Evolutionary conservation across 2,113 vertebrate species (phyloP).

Genomic region (Urocynchramus pylzowi): DNA sequence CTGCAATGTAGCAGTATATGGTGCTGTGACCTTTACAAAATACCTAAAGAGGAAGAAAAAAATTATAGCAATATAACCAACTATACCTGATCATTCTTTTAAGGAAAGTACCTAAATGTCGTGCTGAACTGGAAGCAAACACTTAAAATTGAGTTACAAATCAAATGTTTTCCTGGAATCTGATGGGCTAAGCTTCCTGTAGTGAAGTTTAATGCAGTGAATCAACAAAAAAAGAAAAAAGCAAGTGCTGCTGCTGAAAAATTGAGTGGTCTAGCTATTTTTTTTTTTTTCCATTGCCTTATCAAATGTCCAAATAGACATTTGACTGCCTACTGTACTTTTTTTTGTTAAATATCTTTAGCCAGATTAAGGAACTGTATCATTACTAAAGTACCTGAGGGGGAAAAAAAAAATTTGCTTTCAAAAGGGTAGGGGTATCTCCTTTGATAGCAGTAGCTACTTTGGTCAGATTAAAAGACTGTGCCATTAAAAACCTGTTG

Average conservation of each 20-base stretch:
- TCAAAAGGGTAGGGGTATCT: not conserved
- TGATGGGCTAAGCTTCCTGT: not conserved
- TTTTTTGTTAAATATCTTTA: not conserved
- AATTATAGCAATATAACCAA: not conserved
- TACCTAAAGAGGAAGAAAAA: constrained; percentile 72
- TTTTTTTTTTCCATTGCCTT: not conserved
- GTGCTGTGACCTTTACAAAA: constrained; percentile 66
- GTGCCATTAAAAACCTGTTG: not conserved
- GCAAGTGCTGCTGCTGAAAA: not conserved
- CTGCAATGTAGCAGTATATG: constrained; percentile 79
- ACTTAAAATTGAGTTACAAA: not conserved
- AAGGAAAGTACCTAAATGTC: not conserved
- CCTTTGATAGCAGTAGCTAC: not conserved
- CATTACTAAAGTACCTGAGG: not conserved
- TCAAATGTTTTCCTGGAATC: not conserved
- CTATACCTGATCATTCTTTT: not conserved
- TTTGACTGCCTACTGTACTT: not conserved
- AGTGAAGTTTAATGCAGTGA: not conserved
- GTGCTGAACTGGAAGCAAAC: not conserved
- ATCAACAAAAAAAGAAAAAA: not conserved
- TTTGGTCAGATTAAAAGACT: not conserved
- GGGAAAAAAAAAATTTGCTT: not conserved
- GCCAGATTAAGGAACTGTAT: not conserved
- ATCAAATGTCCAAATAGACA: not conserved
- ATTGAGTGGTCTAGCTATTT: not conserved